Conservation (phyloP, 2,888 invertebrate genomes). For the Spilarctia lutea region DNA sequence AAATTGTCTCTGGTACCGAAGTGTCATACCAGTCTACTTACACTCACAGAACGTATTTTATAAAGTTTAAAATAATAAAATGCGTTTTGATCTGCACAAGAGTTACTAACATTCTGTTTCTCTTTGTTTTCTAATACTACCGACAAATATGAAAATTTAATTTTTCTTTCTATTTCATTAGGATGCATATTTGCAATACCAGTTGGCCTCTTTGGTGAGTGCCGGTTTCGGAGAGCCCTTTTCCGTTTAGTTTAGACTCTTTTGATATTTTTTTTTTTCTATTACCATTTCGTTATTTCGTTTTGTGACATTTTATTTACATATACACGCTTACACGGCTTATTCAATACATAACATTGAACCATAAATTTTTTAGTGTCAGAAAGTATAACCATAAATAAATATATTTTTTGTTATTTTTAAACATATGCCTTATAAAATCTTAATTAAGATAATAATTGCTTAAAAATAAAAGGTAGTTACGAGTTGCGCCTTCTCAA, state of each 20-base stretch:
- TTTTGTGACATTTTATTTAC: constrained; percentile 53
- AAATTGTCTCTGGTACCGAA: constrained; percentile 23
- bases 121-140: constrained; percentile 44
- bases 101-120: constrained; percentile 63
- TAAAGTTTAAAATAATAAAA: constrained; percentile 42
- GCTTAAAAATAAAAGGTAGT: constrained; percentile 42
- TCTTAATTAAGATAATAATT: constrained; percentile 35
- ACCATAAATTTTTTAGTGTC: constrained; percentile 37
- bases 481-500: constrained; percentile 28
- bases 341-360: constrained; percentile 58
- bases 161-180: constrained; percentile 79
- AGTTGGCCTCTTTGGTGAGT: constrained; percentile 86
- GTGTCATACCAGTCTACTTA: constrained; percentile 51
- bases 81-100: constrained; percentile 54
- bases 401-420: constrained; percentile 31
- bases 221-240: constrained; percentile 62
- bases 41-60: constrained; percentile 41
- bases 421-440: constrained; percentile 33
- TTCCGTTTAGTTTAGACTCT: constrained; percentile 66
- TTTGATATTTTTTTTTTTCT: constrained; percentile 51
- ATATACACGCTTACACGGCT: constrained; percentile 75
- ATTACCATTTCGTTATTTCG: constrained; percentile 50
- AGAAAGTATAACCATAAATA: constrained; percentile 36
- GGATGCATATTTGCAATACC: constrained; percentile 85
- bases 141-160: constrained; percentile 57